Conservation (phyloP, 2,888 invertebrate genomes). For the Smittia aterrima region DNA sequence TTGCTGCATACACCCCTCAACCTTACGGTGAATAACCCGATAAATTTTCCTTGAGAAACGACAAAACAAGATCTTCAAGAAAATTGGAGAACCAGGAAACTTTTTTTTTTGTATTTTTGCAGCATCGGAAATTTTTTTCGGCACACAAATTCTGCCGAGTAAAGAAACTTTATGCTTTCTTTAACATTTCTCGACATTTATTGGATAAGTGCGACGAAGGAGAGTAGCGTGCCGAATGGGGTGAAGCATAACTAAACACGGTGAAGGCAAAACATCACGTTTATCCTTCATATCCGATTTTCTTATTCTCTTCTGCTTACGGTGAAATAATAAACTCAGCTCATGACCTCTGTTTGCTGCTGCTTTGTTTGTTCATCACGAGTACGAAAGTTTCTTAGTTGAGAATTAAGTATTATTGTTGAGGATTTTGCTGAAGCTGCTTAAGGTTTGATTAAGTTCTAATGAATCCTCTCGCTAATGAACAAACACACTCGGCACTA, state of each 20-base stretch:
- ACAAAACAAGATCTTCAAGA: neutral
- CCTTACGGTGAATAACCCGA: neutral
- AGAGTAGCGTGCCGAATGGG: neutral
- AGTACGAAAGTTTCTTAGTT: neutral
- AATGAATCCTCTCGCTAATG: constrained; percentile 1
- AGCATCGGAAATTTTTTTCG: neutral
- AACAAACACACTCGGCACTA: neutral
- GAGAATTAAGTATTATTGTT: neutral
- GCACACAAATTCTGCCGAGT: neutral
- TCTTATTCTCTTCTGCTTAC: neutral
- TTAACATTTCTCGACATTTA: constrained; percentile 13
- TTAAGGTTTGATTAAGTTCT: constrained; percentile 6
- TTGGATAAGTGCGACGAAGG: neutral
- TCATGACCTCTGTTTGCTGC: neutral
- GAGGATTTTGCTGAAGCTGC: neutral
- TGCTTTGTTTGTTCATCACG: neutral
- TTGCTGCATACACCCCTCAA: no score
- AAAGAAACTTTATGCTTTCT: constrained; percentile 10
- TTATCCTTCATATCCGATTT: constrained; percentile 16
- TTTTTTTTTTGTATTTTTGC: neutral
- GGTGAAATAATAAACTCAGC: neutral
- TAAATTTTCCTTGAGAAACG: neutral
- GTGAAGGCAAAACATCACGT: constrained; percentile 20
- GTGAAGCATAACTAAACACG: neutral
- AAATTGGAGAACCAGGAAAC: neutral